These are phyloP conservation scores for Hesperophylax magnus DNA, from an alignment of 1,140 invertebrate genomes.

Conservation along the genomic window DNA sequence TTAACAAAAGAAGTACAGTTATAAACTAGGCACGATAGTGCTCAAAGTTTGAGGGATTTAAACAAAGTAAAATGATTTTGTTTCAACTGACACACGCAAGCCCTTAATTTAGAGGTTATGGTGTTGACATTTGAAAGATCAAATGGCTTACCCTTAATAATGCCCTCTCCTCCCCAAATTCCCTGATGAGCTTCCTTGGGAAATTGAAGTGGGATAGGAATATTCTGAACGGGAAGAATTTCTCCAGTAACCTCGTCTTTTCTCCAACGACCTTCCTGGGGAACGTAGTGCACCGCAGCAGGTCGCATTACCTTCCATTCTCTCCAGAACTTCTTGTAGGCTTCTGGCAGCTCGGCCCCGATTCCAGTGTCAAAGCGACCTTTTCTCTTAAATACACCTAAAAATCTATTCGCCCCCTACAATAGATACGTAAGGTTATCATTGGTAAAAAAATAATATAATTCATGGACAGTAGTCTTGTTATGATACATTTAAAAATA, in stretches of 20 bases:
- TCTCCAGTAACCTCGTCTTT: constrained; percentile 80
- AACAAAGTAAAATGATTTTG: background rate
- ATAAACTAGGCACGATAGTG: no score
- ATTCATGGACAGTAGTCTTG: background rate
- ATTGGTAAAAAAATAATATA: background rate
- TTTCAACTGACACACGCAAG: background rate
- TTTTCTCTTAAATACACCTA: constrained; percentile 66
- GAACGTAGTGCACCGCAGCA: constrained; percentile 88
- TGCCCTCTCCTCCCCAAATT: constrained; percentile 97
- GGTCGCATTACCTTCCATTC: constrained; percentile 86
- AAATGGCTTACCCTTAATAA: constrained; percentile 77
- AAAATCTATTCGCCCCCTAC: constrained; percentile 59
- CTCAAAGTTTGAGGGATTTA: no score
- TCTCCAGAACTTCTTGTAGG: constrained; percentile 90
- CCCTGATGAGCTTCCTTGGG: constrained; percentile 88
- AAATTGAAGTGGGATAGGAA: constrained; percentile 83
- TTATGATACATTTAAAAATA: background rate
- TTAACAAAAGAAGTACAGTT: background rate
- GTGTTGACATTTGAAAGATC: constrained; percentile 7
- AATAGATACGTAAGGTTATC: background rate
- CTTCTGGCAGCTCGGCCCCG: constrained; percentile 81
- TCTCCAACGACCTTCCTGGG: constrained; percentile 81
- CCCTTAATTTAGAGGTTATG: background rate
- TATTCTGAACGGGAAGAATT: constrained; percentile 82
- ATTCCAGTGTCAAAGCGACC: constrained; percentile 74